Evolutionary conservation across 2,888 invertebrate species (phyloP).

Genomic region (Cyclophora albipunctata): DNA sequence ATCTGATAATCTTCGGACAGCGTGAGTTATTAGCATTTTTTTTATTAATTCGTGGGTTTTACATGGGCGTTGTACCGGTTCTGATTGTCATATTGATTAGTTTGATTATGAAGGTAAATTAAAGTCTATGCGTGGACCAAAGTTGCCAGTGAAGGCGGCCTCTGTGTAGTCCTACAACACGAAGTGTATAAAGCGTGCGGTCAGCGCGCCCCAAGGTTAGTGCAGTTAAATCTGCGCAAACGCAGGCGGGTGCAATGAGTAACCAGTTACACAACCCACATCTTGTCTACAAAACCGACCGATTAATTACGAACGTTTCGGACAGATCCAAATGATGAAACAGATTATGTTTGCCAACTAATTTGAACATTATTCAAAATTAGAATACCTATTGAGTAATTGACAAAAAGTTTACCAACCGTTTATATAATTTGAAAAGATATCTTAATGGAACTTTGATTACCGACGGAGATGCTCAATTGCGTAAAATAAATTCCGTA

Average conservation of each 20-base stretch:
- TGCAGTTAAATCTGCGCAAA: conserved; percentile 34
- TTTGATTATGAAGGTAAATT: too few species aligned
- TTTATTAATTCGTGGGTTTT: too few species aligned
- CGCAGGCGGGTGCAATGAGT: conserved; percentile 39
- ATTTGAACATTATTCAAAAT: conserved; percentile 25
- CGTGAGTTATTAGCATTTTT: too few species aligned
- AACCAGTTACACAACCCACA: conserved; percentile 45
- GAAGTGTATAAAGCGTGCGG: too few species aligned
- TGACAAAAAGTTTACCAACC: conserved; percentile 13
- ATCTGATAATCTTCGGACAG: too few species aligned
- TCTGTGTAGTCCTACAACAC: too few species aligned
- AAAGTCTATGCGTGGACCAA: too few species aligned
- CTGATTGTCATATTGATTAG: background rate
- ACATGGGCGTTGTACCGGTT: background rate
- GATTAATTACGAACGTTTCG: conserved; percentile 39
- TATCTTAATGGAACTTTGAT: conserved; percentile 14
- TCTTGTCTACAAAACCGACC: conserved; percentile 34
- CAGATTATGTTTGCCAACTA: conserved; percentile 18
- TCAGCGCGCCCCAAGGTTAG: conserved; percentile 37
- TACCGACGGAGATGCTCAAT: conserved; percentile 9
- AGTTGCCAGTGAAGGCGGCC: too few species aligned
- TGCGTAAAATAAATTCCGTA: conserved; percentile 6
- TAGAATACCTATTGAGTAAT: conserved; percentile 13
- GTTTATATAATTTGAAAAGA: conserved; percentile 10
- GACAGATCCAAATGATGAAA: conserved; percentile 30